Base-by-base conservation (phyloP, 1,140 invertebrate species). In the Elymnias hypermnestra region DNA sequence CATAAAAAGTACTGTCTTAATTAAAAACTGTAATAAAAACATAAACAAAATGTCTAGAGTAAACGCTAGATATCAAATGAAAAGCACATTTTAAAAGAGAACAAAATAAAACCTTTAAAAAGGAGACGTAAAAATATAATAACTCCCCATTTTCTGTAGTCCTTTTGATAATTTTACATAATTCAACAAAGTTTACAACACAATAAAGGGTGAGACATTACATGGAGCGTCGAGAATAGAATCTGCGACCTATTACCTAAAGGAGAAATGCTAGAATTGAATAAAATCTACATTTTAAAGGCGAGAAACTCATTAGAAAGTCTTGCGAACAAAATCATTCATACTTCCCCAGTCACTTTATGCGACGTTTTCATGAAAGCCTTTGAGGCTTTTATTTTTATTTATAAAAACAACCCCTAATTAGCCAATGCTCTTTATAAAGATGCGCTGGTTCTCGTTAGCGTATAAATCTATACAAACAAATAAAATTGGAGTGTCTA, bases 391-490 rank as follows among this genome's bases (percentile, higher is more conserved):
- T 35, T 31, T 55, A 44, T 57, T 59, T 53, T 53, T 51, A 53
- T 61, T 60, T 54, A 62, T 51, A 41, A 53, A 50, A 54, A 47
- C 46, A 46, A 50, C 43, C 47, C 35, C 50, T 62, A 62, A 62
- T 62, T 62, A 62, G 54, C 43, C 26, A 29, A 39, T 21, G 49
- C 54, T 45, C 33, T 54, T 49, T 47, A 44, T 52, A 39, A 52
- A 47, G 48, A 51, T 43, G 40, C 31, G 22, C 22, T 38, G 39
- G 35, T n/a, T 38, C 40, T 51, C 35, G 40, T 51, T 43, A 43
- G 25, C 7, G 21, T 13, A 43, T 37, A 42, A 43, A 38, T 10
- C 28, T 21, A 9, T 15, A 2, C 33, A 42, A 28, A 40, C 10
- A 18, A 19, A n/a, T n/a, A n/a, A n/a, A n/a, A n/a, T n/a, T n/a